Base-by-base conservation (phyloP, 1,140 invertebrate genomes). In the Tribolium madens region DNA sequence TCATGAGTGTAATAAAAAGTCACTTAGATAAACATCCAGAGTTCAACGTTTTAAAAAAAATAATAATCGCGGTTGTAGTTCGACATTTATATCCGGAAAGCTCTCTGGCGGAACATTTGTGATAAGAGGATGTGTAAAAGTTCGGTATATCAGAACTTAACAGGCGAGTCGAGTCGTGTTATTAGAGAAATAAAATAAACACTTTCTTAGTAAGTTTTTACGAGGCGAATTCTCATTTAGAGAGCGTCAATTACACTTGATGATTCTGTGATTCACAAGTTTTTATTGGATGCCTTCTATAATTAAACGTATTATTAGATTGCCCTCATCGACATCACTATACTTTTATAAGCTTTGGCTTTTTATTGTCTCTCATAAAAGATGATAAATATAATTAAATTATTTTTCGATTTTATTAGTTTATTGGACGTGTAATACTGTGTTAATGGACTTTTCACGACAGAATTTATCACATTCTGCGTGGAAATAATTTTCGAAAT, bases 191-290 rank as follows among this genome's bases (percentile, higher is more conserved):
- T 81, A 80, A 81, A 81, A 81, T 81, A 81, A 81, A 81, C 80
- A 81, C 80, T 81, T 78, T 76, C 79, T 80, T 76, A 57, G 78
- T 17, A 71, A 48, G 50, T 68, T 77, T 81, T 81, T 81, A 80
- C 69, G 76, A 78, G 75, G 31, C 57, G 18, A 57, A 69, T 74
- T 75, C 77, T 79, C 80, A 80, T 81, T 81, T 81, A 76, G 75
- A 74, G 79, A 76, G 73, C 48, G 71, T 76, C 79, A 81, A 81
- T 82, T 82, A 82, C 78, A 80, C 75, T 82, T 82, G 78, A 82
- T 82, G 81, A 81, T 82, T 82, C 78, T 78, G 79, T 82, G 81
- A 82, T 82, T 82, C 79, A 81, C 78, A 78, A 78, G 73, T 79
- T 81, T 81, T 81, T 81, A 81, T 81, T 81, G 77, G 77, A 72